Percentiles rank a stretch among this genome's conserved stretches.
Evolutionary conservation across 2,888 invertebrate species (phyloP).

Genomic region (Drosophila antonietae): DNA sequence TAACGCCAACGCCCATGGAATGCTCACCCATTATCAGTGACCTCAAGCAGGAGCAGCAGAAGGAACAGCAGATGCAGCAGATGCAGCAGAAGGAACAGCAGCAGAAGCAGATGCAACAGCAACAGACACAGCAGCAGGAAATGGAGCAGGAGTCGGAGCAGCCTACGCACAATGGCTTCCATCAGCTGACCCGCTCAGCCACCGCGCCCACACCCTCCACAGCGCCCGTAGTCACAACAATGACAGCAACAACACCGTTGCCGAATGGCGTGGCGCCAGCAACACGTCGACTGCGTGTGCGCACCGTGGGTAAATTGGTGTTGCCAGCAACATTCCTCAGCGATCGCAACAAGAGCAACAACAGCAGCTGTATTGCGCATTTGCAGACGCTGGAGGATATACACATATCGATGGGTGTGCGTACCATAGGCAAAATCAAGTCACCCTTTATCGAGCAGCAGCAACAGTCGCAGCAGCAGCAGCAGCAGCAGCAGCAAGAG

Average conservation of each 20-base stretch:
- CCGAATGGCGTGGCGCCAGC: conserved; percentile 16
- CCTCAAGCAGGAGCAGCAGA: not conserved
- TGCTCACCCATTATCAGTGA: conserved; percentile 40
- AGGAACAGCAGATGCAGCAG: not conserved
- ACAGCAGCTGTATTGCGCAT: conserved; percentile 34
- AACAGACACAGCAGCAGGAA: not conserved
- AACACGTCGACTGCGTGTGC: conserved; percentile 70
- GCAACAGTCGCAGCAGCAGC: conserved; percentile 39
- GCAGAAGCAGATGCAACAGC: not conserved
- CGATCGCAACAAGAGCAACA: conserved; percentile 65
- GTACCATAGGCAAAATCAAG: conserved; percentile 83
- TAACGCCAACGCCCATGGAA: conserved; percentile 78
- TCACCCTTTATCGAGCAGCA: conserved; percentile 83
- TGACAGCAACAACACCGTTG: not conserved
- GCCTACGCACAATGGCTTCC: conserved; percentile 16
- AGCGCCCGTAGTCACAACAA: not conserved
- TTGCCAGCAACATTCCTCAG: conserved; percentile 80
- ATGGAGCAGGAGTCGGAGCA: conserved; percentile 3
- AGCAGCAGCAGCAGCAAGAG: conserved; percentile 12
- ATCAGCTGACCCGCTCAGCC: conserved; percentile 34
- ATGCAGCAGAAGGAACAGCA: not conserved
- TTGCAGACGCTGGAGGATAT: conserved; percentile 57
- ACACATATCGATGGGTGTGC: conserved; percentile 52
- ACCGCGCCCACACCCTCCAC: conserved; percentile 25
- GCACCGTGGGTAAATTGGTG: conserved; percentile 81